Percentiles rank a stretch among this genome's conserved stretches.
These are phyloP conservation scores for Cyclina sinensis DNA, from an alignment of 1,140 invertebrate genomes.

Conservation along the genomic window DNA sequence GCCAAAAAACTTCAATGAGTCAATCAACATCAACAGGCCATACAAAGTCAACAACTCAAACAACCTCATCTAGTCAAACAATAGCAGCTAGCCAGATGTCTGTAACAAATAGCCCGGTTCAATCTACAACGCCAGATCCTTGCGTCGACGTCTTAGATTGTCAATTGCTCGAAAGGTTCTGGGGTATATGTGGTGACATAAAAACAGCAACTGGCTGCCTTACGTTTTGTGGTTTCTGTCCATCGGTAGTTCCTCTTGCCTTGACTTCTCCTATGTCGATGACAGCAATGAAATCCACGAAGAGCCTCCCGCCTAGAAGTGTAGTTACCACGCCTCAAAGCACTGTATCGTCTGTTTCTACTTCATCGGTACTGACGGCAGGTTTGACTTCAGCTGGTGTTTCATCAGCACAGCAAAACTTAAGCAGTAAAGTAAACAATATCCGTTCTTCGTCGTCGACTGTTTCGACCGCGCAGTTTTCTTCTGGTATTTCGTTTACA, in stretches of 20 bases:
- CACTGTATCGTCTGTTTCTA: neutral
- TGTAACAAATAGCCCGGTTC: neutral
- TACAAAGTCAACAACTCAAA: neutral
- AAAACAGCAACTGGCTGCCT: conserved; percentile 4
- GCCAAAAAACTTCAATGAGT: neutral
- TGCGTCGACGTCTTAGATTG: conserved; percentile 16
- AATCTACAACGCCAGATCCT: conserved; percentile 17
- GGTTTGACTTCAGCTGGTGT: too few species aligned
- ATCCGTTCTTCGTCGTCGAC: too few species aligned
- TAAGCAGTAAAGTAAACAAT: too few species aligned
- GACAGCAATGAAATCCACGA: neutral
- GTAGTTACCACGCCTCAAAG: neutral
- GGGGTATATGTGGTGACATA: neutral
- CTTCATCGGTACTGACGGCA: neutral
- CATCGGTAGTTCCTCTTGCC: neutral
- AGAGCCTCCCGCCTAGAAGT: neutral
- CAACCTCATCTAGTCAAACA: neutral
- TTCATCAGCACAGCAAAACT: too few species aligned
- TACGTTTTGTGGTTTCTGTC: conserved; percentile 6
- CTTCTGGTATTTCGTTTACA: neutral
- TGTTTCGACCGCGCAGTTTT: neutral
- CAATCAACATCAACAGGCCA: neutral
- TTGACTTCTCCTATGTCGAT: neutral
- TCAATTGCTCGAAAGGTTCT: conserved; percentile 1
- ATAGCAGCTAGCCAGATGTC: neutral